Percentiles rank a stretch among this genome's conserved stretches.
These are phyloP conservation scores for Ceyx melanurus DNA, from an alignment of 2,113 vertebrate genomes.

Conservation along the genomic window DNA sequence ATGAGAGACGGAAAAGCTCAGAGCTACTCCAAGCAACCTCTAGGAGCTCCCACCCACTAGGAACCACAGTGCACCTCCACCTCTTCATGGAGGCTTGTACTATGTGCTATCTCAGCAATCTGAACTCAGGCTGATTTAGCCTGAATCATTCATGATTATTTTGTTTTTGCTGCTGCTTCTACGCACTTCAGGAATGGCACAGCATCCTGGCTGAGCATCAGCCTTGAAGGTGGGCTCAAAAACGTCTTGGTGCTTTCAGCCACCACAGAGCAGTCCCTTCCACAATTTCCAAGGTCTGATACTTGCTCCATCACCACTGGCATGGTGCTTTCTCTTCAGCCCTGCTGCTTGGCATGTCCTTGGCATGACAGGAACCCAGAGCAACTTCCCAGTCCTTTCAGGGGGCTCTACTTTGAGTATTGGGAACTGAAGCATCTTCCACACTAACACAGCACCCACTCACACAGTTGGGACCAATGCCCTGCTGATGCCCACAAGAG, in stretches of 20 bases:
- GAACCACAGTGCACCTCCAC: background rate
- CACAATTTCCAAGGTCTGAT: background rate
- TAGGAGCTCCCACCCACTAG: background rate
- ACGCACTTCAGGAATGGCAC: background rate
- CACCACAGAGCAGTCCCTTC: background rate
- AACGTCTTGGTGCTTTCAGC: background rate
- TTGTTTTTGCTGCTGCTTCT: background rate
- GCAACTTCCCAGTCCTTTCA: background rate
- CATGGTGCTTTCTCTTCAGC: background rate
- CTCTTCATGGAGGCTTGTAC: background rate
- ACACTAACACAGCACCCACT: background rate
- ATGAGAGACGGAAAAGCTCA: background rate
- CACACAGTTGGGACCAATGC: background rate
- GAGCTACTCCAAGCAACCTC: background rate
- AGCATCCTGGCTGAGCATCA: background rate
- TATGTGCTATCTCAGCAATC: background rate
- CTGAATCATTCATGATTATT: background rate
- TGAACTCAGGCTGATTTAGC: background rate
- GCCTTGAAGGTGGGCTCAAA: background rate
- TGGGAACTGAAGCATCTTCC: background rate
- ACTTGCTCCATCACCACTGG: background rate
- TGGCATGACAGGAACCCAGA: background rate
- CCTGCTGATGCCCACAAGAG: background rate
- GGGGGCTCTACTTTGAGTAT: background rate
- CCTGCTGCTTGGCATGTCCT: background rate